Evolutionary conservation across 2,113 vertebrate species (phyloP).

Genomic region (Asarcornis scutulata): DNA sequence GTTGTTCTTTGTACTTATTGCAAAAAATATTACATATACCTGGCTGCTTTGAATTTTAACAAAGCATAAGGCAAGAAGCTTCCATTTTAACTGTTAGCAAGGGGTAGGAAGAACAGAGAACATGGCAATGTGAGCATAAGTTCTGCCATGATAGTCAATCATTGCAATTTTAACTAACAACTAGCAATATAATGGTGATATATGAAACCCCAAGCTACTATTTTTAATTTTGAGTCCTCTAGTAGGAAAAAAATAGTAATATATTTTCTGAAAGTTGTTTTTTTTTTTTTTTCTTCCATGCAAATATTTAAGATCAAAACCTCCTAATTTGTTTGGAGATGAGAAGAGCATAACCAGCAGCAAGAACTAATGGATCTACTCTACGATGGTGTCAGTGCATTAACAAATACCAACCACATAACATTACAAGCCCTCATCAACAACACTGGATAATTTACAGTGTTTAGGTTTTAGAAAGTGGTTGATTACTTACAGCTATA

Average conservation of each 20-base stretch:
- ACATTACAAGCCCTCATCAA: background rate
- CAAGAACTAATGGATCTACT: background rate
- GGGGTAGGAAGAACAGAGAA: background rate
- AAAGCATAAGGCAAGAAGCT: background rate
- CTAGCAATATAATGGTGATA: background rate
- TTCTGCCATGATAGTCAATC: background rate
- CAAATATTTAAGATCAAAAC: background rate
- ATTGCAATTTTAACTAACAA: background rate
- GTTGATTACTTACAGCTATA: background rate
- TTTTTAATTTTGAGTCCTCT: background rate
- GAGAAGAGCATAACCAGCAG: background rate
- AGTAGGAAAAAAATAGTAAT: background rate
- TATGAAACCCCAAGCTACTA: background rate
- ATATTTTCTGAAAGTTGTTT: background rate
- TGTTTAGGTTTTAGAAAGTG: background rate
- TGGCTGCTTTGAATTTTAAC: background rate
- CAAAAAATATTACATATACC: background rate
- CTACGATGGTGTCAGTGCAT: background rate
- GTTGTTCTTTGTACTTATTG: background rate
- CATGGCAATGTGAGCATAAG: fast-evolving
- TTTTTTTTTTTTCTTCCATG: background rate
- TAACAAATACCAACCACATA: background rate
- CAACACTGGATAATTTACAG: background rate
- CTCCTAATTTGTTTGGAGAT: background rate
- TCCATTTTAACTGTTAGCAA: background rate